These are phyloP conservation scores for Pelecanoides urinatrix DNA, from an alignment of 2,113 vertebrate genomes.

Conservation along the genomic window DNA sequence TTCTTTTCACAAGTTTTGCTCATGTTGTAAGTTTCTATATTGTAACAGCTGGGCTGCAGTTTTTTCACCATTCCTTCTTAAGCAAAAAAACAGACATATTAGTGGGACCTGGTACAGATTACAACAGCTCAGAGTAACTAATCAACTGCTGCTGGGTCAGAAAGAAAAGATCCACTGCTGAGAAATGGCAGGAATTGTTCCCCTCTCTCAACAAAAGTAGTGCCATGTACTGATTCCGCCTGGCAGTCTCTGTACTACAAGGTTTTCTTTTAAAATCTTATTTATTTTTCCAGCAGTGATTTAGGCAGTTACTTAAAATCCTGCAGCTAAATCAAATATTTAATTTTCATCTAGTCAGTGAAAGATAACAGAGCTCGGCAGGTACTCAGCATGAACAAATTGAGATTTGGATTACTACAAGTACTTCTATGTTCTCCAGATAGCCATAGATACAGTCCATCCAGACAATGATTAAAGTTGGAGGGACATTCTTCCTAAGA, in stretches of 20 bases:
- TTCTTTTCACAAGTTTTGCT: constrained; percentile 6
- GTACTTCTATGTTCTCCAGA: background rate
- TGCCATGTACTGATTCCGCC: background rate
- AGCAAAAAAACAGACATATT: background rate
- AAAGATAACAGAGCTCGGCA: background rate
- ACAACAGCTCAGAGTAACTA: constrained; percentile 15
- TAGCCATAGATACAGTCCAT: background rate
- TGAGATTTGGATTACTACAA: background rate
- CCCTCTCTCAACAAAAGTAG: background rate
- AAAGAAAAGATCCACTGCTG: background rate
- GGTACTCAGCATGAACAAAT: background rate
- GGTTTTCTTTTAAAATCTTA: constrained; percentile 26
- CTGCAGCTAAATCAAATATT: constrained; percentile 44
- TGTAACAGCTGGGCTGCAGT: constrained; percentile 34
- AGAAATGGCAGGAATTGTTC: background rate
- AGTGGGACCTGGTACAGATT: constrained; percentile 2
- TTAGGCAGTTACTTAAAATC: constrained; percentile 28
- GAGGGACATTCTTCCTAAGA: background rate
- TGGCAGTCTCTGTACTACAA: background rate
- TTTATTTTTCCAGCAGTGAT: constrained; percentile 22
- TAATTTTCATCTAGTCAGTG: constrained; percentile 21
- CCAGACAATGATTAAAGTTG: background rate
- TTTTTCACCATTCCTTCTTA: constrained; percentile 22
- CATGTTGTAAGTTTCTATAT: background rate
- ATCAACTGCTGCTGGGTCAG: constrained; percentile 16